A percentile compares a stretch with the other conserved stretches of the same genome.
Evolutionary conservation across 2,888 invertebrate genomes (phyloP).

Genomic region (Ptychoptera albimana): DNA sequence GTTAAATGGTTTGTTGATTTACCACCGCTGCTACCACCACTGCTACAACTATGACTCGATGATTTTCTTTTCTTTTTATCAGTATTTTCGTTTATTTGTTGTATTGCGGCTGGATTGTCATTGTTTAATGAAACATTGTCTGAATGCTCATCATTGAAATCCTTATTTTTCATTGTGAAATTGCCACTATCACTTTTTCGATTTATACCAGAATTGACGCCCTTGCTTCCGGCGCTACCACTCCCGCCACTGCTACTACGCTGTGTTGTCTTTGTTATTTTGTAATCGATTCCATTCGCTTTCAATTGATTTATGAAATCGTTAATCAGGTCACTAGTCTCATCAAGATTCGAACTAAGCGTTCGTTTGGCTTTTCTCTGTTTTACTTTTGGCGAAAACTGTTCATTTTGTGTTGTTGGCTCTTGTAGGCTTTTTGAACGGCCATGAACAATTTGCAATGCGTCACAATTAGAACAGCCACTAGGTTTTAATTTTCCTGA

Average conservation of each 20-base stretch:
- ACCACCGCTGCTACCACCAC: background rate
- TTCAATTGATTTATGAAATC: constrained; percentile 8
- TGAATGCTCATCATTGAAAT: background rate
- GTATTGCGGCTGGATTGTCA: no score
- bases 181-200: constrained; percentile 4
- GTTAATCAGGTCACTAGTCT: constrained; percentile 7
- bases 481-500: background rate
- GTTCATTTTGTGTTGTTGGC: no score
- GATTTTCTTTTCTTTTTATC: no score
- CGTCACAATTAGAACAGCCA: background rate
- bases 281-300: constrained; percentile 9
- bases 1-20: background rate
- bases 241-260: no score
- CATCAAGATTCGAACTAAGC: constrained; percentile 6
- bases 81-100: no score
- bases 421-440: background rate
- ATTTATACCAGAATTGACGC: background rate
- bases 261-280: constrained; percentile 1
- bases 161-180: background rate
- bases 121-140: no score
- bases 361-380: constrained; percentile 6
- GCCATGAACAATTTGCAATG: background rate
- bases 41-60: background rate
- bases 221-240: no score
- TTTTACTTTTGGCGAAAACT: background rate